Base-by-base conservation (phyloP, 2,888 invertebrate species). In the Toxonevra muliebris region DNA sequence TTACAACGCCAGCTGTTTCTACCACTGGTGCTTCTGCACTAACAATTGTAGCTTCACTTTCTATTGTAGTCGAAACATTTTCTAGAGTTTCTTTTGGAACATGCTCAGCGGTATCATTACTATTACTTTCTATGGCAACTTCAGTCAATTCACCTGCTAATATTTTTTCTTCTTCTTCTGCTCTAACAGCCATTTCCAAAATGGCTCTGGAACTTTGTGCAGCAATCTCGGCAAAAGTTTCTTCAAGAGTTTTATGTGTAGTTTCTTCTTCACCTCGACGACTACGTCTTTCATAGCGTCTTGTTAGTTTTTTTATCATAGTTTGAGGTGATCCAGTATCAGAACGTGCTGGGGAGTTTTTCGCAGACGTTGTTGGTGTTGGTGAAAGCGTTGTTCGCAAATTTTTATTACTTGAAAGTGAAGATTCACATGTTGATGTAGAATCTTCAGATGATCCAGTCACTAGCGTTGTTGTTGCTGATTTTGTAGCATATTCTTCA, bases 211-310 rank as follows among this genome's bases (percentile, higher is more conserved):
- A 72, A 52, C 76, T 76, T 59, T 72, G 67, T 12, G 73, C 76
- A 3, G 76, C 73, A 57, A 76, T 76, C 66, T 76, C 76, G 8
- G 76, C 76, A 71, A 76, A 76, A 1, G 76, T 76, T 69, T 75
- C 76, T 61, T 76, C 76, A 20, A 76, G 63, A 0, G 76, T 76
- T 71, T 74, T 76, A 57, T 72, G 70, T 11, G 58, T 42, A 13
- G 61, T 42, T 3, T 71, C 71, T 8, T 71, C 73, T 8, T 68
- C 69, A 0, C 68, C 71, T 17, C 73, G 69, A 55, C 71, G 71
- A 15, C 66, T 66, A 11, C 76, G 72, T 62, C 72, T 73, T 60
- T 76, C 76, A 65, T 74, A 74, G 40, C 76, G 76, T 9, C 75
- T 68, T 1, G 70, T 73, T 10, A 71, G 41, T 43, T 73, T 74